Evolutionary conservation across 2,888 invertebrate genomes (phyloP), one percentile per base, ranked within the genome.

Genomic region (Cataglyphis rosenhaueri): DNA sequence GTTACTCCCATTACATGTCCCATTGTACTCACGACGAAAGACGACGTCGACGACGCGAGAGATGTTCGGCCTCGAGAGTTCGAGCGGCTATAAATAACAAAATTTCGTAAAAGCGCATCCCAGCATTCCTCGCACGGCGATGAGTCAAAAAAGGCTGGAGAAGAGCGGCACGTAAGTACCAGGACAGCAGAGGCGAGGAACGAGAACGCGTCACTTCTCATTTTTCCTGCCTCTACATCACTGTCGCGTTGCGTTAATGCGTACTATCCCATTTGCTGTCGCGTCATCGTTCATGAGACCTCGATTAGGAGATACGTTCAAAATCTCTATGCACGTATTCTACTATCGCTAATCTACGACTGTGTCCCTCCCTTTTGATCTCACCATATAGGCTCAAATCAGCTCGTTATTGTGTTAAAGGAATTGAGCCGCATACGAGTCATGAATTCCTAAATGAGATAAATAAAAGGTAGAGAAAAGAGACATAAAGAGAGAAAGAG

Each of bases 221-320:
- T 87, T 90, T 92, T 90, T 87, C 84, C 86, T 83, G 83, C 52
- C 87, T 85, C 86, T 86, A 87, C 84, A 86, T 91, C 91, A 91
- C 86, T 86, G 91, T 91, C 91, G 87, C 74, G 87, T 90, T 86
- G 86, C 85, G 86, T 89, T 86, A 66, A 70, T 70, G 76, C 55
- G 59, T 68, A 71, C 59, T 84, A 85, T 87, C 85, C 86, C 83
- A 86, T 88, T 90, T 87, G 83, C 86, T 78, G 84, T 74, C 83
- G 73, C 84, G 87, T 86, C 78, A 71, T 71, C 70, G 78, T 32
- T 78, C 76, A 78, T 21, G 57, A 85, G 86, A 85, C 85, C 73
- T 85, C 79, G 87, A 89, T 89, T 88, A 89, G 87, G 86, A 87
- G 78, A 18, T 88, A 85, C 87, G 85, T 85, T 88, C 25, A 35